A percentile compares a stretch with the other conserved stretches of the same genome.
Evolutionary conservation across 2,888 invertebrate species (phyloP).

Genomic region (Noctua janthina): DNA sequence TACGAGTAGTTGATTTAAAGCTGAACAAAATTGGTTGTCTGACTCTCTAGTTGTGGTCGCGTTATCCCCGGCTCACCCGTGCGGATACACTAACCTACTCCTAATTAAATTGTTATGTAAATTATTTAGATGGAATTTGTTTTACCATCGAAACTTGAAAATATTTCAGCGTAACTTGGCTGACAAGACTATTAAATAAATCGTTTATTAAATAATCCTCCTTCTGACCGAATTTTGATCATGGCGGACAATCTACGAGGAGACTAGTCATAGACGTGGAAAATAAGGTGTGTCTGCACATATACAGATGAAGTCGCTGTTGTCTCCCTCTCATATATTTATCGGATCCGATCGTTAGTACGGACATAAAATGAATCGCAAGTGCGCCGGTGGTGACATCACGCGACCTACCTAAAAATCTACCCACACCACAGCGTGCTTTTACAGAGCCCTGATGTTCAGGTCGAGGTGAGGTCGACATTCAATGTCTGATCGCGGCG

Average conservation of each 20-base stretch:
- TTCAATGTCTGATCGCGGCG: no score
- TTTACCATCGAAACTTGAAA: background rate
- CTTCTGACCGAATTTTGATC: background rate
- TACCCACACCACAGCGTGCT: no score
- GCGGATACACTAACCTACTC: conserved; percentile 15
- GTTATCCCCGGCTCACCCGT: conserved; percentile 36
- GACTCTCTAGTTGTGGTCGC: conserved; percentile 48
- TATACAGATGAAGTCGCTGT: background rate
- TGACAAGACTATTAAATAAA: background rate
- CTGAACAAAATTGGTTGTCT: conserved; percentile 66
- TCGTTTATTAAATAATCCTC: background rate
- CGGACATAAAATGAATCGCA: no score
- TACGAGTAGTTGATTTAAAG: conserved; percentile 71
- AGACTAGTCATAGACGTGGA: background rate
- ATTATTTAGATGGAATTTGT: conserved; percentile 20
- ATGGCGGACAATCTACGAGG: background rate
- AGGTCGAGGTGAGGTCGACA: no score
- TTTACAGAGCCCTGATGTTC: no score
- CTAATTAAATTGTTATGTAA: conserved; percentile 43
- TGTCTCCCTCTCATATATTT: background rate
- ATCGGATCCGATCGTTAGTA: no score
- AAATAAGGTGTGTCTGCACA: background rate
- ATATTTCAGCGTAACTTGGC: background rate
- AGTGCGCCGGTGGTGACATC: no score
- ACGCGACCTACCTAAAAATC: no score